Conservation (phyloP, 2,888 invertebrate genomes). For the Luperina testacea region DNA sequence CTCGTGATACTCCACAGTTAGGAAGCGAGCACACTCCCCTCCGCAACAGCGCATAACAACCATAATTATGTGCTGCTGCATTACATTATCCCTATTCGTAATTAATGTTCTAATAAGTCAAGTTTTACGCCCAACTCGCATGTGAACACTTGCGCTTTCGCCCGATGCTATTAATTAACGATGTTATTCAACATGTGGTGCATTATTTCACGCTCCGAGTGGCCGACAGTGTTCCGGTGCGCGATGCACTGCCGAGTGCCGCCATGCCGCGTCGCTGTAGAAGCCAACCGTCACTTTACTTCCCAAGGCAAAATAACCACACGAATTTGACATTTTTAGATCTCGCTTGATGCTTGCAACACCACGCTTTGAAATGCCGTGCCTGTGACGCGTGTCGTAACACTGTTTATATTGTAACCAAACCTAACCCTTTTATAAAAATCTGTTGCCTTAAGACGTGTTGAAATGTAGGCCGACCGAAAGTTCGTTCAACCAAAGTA, state of each 20-base stretch:
- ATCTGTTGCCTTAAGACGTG: constrained; percentile 53
- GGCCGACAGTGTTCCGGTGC: constrained; percentile 80
- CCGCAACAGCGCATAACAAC: constrained; percentile 57
- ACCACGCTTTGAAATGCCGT: constrained; percentile 80
- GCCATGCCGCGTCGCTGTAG: constrained; percentile 59
- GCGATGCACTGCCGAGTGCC: constrained; percentile 59
- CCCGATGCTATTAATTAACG: constrained; percentile 84
- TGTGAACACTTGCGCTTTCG: constrained; percentile 88
- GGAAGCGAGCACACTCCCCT: constrained; percentile 46
- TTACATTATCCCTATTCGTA: constrained; percentile 61
- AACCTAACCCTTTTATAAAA: constrained; percentile 72
- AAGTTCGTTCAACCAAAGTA: constrained; percentile 49
- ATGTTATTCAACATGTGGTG: constrained; percentile 87
- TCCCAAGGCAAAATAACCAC: constrained; percentile 80
- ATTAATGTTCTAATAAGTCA: constrained; percentile 76
- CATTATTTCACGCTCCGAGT: constrained; percentile 84
- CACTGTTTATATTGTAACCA: constrained; percentile 75
- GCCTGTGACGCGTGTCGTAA: constrained; percentile 77
- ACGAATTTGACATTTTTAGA: constrained; percentile 89
- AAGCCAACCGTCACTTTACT: constrained; percentile 68
- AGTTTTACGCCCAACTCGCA: constrained; percentile 78
- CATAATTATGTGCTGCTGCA: constrained; percentile 48
- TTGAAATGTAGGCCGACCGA: constrained; percentile 57
- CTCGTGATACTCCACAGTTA: constrained; percentile 17
- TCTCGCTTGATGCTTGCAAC: constrained; percentile 78